A percentile compares a stretch with the other conserved stretches of the same genome.
phyloP scores from a whole-genome alignment of 2,888 invertebrate species.

The Smittia sp. region DNA sequence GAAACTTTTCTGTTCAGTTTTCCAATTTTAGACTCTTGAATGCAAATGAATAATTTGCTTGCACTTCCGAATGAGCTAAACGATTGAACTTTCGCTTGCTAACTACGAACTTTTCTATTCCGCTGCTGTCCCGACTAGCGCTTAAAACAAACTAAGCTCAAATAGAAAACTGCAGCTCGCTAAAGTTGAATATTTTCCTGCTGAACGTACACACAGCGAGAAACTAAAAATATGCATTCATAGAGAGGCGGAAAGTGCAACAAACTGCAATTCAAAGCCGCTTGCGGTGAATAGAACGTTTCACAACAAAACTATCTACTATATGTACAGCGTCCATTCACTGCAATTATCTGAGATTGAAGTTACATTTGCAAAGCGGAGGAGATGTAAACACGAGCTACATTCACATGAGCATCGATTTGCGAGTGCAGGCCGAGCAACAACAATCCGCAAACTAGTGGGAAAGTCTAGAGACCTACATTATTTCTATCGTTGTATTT shows the following conservation, averaged over 20 bases:
- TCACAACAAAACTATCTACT: neutral
- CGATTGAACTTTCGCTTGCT: neutral
- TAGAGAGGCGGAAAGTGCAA: neutral
- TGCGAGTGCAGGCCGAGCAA: neutral
- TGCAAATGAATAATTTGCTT: too few relatives aligned
- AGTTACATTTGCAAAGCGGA: neutral
- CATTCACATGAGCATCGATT: neutral
- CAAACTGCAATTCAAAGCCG: neutral
- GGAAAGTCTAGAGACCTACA: constrained; percentile 25
- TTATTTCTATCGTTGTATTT: constrained; percentile 5
- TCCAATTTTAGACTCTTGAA: too few relatives aligned
- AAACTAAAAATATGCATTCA: neutral
- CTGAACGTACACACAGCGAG: neutral
- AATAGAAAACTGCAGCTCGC: constrained; percentile 13
- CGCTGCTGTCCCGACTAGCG: neutral
- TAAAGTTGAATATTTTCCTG: neutral
- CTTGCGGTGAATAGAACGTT: neutral
- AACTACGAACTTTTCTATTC: neutral
- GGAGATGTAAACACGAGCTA: neutral
- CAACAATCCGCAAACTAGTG: neutral
- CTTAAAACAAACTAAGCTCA: neutral
- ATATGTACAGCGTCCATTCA: neutral
- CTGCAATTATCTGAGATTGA: neutral
- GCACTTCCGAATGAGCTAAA: too few relatives aligned
- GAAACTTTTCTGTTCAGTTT: too few relatives aligned